A percentile compares a stretch with the other conserved stretches of the same genome.
phyloP scores from a whole-genome alignment of 2,888 invertebrate genomes.

The Meloe dianella region DNA sequence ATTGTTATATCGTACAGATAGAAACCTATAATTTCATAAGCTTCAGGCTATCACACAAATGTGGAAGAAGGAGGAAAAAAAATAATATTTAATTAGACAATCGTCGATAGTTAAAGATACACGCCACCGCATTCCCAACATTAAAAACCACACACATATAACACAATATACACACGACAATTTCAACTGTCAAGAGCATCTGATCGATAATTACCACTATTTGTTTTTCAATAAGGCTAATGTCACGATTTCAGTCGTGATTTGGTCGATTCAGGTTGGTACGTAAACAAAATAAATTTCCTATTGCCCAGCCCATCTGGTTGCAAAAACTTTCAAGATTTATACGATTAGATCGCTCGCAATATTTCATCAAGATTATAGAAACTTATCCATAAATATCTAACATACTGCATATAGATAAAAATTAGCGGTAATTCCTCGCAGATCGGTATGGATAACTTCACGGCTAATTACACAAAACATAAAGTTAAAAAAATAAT shows the following conservation, averaged over 20 bases:
- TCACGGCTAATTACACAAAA: conserved; percentile 31
- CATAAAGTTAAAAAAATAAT: conserved; percentile 24
- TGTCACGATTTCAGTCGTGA: neutral
- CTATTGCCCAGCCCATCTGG: neutral
- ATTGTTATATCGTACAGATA: no score
- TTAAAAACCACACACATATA: neutral
- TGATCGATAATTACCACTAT: neutral
- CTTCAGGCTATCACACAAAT: conserved; percentile 16
- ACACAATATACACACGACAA: conserved; percentile 7
- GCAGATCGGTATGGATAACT: conserved; percentile 19
- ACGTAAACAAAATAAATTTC: no score
- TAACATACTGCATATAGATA: neutral
- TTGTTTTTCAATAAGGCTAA: neutral
- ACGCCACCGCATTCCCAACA: neutral
- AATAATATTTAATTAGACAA: conserved; percentile 1
- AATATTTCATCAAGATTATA: neutral
- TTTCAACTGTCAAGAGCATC: conserved; percentile 5
- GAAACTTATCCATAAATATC: neutral
- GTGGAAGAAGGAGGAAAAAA: neutral
- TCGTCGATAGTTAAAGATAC: conserved; percentile 5
- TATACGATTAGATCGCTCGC: conserved; percentile 2
- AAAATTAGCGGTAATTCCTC: neutral
- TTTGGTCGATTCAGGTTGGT: no score
- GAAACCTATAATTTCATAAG: conserved; percentile 30
- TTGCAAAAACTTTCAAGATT: conserved; percentile 10